Percentiles rank a stretch among this genome's conserved stretches.
phyloP scores from a whole-genome alignment of 2,888 invertebrate genomes.

The Cistogaster globosa region DNA sequence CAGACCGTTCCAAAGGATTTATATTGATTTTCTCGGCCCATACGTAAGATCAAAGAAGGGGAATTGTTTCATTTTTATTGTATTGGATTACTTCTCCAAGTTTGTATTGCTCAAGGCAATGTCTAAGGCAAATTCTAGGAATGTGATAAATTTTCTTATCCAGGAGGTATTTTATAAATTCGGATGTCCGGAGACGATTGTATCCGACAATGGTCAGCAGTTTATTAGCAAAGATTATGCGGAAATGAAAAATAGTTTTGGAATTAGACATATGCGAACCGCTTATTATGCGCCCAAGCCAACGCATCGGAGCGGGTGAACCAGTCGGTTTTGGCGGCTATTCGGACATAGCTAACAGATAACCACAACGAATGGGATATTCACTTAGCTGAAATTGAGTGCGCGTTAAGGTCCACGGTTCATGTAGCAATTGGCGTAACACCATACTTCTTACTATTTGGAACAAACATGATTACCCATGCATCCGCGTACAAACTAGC shows the following conservation, averaged over 20 bases:
- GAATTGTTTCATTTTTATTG: too few species aligned
- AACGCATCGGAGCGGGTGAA: neutral
- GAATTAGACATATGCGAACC: neutral
- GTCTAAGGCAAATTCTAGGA: too few species aligned
- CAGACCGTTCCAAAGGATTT: neutral
- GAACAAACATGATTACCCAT: conserved; percentile 14
- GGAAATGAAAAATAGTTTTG: neutral
- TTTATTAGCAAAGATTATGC: neutral
- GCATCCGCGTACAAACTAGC: neutral
- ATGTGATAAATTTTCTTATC: too few species aligned
- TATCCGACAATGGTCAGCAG: neutral
- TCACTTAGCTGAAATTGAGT: neutral
- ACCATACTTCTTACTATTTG: conserved; percentile 17
- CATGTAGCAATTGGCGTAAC: neutral
- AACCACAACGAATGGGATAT: conserved; percentile 1
- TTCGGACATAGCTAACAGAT: neutral
- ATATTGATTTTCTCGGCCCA: too few species aligned
- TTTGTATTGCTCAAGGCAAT: too few species aligned
- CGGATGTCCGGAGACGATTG: too few species aligned
- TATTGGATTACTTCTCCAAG: too few species aligned
- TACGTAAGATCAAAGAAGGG: too few species aligned
- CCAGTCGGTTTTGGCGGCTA: neutral
- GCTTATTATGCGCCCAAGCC: neutral
- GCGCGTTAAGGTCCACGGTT: neutral
- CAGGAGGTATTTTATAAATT: too few species aligned